These are phyloP conservation scores for Ophthalmolycus amberensis DNA, from an alignment of 2,113 vertebrate species.

Conservation along the genomic window DNA sequence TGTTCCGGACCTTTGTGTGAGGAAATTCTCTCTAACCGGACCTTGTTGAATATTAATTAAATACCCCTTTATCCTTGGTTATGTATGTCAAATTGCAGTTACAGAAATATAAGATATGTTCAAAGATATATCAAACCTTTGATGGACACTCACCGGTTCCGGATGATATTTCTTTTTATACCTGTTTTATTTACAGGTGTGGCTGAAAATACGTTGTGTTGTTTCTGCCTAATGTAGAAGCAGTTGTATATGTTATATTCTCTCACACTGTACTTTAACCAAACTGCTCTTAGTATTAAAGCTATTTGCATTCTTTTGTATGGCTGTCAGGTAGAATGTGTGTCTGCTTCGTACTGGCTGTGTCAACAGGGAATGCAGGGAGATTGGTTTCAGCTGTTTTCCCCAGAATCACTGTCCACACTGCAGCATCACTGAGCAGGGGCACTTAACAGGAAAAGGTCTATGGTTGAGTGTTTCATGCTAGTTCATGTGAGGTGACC, in stretches of 20 bases:
- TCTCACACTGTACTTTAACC: neutral
- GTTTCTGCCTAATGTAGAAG: conserved; percentile 21
- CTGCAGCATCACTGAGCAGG: conserved; percentile 3
- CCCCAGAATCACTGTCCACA: neutral
- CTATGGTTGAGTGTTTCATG: neutral
- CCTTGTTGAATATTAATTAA: too few relatives aligned
- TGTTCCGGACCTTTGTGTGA: too few relatives aligned
- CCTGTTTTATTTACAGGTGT: too few relatives aligned
- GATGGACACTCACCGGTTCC: too few relatives aligned
- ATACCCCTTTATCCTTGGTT: too few relatives aligned
- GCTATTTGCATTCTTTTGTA: conserved; percentile 43
- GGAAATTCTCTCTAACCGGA: too few relatives aligned
- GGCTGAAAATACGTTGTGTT: too few relatives aligned
- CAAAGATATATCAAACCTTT: too few relatives aligned
- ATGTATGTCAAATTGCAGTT: too few relatives aligned
- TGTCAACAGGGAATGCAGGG: conserved; percentile 10
- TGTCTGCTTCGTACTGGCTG: conserved; percentile 13
- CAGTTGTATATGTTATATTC: conserved; percentile 18
- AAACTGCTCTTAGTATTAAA: conserved; percentile 58
- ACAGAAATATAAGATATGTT: too few relatives aligned
- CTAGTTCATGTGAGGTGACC: conserved; percentile 24
- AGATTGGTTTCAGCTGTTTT: conserved; percentile 22
- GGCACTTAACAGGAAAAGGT: neutral
- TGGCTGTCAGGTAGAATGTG: conserved; percentile 42
- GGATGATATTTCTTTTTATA: too few relatives aligned